A percentile compares a stretch with the other conserved stretches of the same genome.
phyloP scores from a whole-genome alignment of 1,140 invertebrate genomes.

The Amyelois transitella region DNA sequence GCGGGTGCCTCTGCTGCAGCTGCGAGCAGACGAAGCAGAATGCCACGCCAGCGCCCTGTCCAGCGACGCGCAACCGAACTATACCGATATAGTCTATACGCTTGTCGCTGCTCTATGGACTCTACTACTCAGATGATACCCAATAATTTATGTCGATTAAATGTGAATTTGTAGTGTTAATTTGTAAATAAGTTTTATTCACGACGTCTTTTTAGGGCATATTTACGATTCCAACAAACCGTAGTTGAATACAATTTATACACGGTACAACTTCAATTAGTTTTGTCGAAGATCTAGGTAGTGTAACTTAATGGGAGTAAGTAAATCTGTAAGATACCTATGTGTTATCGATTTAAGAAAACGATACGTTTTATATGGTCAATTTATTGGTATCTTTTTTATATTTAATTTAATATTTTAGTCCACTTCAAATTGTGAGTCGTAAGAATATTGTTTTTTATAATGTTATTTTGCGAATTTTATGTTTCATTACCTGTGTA shows the following conservation, averaged over 20 bases:
- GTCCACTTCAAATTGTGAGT: neutral
- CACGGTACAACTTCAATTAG: conserved; percentile 24
- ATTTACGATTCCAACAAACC: conserved; percentile 12
- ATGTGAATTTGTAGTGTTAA: conserved; percentile 6
- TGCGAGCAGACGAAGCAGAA: conserved; percentile 83
- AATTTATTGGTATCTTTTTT: neutral
- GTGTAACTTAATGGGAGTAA: neutral
- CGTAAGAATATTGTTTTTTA: neutral
- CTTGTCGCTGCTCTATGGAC: conserved; percentile 41
- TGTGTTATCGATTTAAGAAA: neutral
- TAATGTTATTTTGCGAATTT: neutral
- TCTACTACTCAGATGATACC: conserved; percentile 56
- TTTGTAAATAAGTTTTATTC: conserved; percentile 28
- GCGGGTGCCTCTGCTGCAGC: conserved; percentile 79
- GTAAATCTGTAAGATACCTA: neutral
- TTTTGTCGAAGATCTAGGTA: conserved; percentile 17
- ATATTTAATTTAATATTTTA: conserved; percentile 2
- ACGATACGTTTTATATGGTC: neutral
- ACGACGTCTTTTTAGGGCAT: conserved; percentile 7
- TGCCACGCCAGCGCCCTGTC: conserved; percentile 85
- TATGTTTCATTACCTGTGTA: conserved; percentile 29
- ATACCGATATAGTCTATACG: conserved; percentile 44
- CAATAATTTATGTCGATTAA: conserved; percentile 1
- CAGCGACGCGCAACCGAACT: conserved; percentile 68
- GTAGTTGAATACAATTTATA: conserved; percentile 27